phyloP scores from a whole-genome alignment of 2,888 invertebrate genomes.

The Selenia dentaria region DNA sequence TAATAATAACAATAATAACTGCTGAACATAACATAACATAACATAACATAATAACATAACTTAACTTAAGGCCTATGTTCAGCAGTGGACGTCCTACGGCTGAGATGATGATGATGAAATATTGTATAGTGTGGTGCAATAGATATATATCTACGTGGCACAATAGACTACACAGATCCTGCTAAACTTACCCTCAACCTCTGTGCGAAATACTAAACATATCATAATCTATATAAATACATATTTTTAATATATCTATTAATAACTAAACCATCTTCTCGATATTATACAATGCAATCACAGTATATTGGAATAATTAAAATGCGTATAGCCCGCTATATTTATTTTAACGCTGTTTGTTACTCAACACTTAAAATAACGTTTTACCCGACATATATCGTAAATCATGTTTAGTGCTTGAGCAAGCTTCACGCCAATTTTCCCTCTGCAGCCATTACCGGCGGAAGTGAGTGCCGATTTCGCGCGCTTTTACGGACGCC shows the following conservation, averaged over 20 bases:
- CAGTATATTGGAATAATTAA: too few species aligned
- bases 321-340: too few species aligned
- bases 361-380: constrained; percentile 40
- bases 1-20: too few species aligned
- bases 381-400: constrained; percentile 45
- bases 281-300: too few species aligned
- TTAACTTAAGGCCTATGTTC: too few species aligned
- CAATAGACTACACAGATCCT: constrained; percentile 19
- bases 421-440: constrained; percentile 60
- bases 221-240: constrained; percentile 26
- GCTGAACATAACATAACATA: too few species aligned
- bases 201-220: constrained; percentile 69
- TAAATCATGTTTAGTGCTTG: constrained; percentile 51
- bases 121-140: constrained; percentile 11
- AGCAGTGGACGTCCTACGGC: too few species aligned
- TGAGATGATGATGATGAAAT: too few species aligned
- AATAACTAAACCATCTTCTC: too few species aligned
- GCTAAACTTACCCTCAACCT: constrained; percentile 75
- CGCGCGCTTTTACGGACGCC: constrained; percentile 62
- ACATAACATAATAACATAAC: background rate
- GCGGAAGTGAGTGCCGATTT: constrained; percentile 70
- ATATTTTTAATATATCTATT: too few species aligned
- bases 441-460: constrained; percentile 68
- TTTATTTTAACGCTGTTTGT: background rate
- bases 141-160: too few species aligned